Evolutionary conservation across 2,113 vertebrate species (phyloP).

Genomic region (Microtus ochrogaster): DNA sequence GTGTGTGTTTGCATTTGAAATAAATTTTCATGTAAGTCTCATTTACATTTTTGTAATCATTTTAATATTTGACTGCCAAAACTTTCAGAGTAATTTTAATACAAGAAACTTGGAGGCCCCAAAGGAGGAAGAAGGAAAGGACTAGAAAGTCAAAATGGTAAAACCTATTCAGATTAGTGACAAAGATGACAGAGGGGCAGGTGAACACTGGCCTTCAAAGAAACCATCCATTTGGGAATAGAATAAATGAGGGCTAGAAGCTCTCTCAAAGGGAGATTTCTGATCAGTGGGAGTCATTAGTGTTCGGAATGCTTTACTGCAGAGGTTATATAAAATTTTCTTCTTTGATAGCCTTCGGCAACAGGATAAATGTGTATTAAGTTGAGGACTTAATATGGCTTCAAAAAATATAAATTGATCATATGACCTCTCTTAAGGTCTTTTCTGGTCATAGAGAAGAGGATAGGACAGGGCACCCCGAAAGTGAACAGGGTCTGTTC

Average conservation of each 20-base stretch:
- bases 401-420: constrained; percentile 61
- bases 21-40: constrained; percentile 45
- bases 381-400: constrained; percentile 49
- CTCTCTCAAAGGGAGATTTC: constrained; percentile 47
- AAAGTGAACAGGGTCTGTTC: not conserved
- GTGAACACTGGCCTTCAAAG: constrained; percentile 50
- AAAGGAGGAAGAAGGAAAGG: constrained; percentile 17
- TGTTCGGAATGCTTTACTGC: not conserved
- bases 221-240: constrained; percentile 6
- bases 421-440: constrained; percentile 26
- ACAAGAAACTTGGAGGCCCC: constrained; percentile 10
- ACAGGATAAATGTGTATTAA: constrained; percentile 63
- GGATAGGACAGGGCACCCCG: no score
- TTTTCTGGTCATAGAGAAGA: not conserved
- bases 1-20: constrained; percentile 64
- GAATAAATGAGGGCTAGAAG: constrained; percentile 8
- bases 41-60: constrained; percentile 64
- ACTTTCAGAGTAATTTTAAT: constrained; percentile 60
- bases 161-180: constrained; percentile 42
- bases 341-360: constrained; percentile 54
- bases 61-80: constrained; percentile 63
- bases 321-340: constrained; percentile 49
- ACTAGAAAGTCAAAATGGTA: constrained; percentile 59
- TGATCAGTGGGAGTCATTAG: constrained; percentile 51
- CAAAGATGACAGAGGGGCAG: constrained; percentile 34